Conservation (phyloP, 37 sponge, comb jelly and placozoan species). For the Cladorhizidae sp. region DNA sequence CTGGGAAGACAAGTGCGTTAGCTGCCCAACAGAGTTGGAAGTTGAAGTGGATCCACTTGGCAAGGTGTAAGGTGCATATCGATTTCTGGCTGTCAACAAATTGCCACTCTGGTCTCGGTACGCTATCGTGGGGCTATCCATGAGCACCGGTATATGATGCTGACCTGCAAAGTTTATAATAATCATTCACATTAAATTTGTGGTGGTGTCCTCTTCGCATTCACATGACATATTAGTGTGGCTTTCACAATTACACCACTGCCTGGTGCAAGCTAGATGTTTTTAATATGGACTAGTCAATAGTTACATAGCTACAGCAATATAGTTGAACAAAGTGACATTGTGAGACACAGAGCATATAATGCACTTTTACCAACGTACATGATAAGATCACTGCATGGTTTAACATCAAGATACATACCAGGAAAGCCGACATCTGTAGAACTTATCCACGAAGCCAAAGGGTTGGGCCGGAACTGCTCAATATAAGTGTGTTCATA, state of each 20-base stretch:
- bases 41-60: conserved; percentile 8
- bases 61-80: conserved; percentile 1
- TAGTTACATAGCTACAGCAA: too few species aligned
- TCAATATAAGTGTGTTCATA: conserved; percentile 13
- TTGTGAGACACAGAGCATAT: too few species aligned
- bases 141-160: neutral
- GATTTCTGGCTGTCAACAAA: conserved; percentile 3
- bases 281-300: too few species aligned
- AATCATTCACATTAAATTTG: too few species aligned
- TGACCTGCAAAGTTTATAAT: conserved; percentile 11
- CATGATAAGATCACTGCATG: too few species aligned
- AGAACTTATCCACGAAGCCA: neutral
- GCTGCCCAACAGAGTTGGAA: conserved; percentile 12
- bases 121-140: conserved; percentile 9
- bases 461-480: neutral
- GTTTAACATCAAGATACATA: neutral
- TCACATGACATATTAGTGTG: too few species aligned
- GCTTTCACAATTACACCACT: too few species aligned
- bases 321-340: too few species aligned
- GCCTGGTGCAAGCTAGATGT: too few species aligned
- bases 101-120: conserved; percentile 23
- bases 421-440: neutral
- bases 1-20: conserved; percentile 25
- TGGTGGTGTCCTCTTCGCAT: too few species aligned
- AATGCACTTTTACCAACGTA: too few species aligned